phyloP scores from a whole-genome alignment of 1,140 invertebrate species.

The Meloidogyne floridensis region DNA sequence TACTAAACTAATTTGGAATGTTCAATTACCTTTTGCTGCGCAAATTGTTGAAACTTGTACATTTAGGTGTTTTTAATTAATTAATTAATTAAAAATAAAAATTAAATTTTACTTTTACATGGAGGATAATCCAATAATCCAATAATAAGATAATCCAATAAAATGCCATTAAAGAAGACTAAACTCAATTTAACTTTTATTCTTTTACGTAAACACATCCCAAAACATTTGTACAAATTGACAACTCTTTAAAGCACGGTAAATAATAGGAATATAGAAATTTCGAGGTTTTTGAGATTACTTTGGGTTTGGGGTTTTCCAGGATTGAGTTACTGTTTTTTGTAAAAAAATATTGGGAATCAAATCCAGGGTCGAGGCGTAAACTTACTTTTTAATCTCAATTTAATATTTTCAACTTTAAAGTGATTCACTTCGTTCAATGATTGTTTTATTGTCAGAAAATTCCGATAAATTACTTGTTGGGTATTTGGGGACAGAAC shows the following conservation, averaged over 20 bases:
- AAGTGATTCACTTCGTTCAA: constrained; percentile 41
- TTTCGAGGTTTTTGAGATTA: too few species aligned
- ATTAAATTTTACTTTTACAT: too few species aligned
- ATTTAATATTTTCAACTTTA: neutral
- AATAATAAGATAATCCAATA: too few species aligned
- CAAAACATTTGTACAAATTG: neutral
- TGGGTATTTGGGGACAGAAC: constrained; percentile 53
- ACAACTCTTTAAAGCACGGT: neutral
- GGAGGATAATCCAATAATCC: too few species aligned
- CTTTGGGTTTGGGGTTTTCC: too few species aligned
- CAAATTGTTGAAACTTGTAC: constrained; percentile 34
- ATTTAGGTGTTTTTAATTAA: constrained; percentile 33
- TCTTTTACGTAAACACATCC: too few species aligned
- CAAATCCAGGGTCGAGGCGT: too few species aligned
- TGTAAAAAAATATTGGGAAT: neutral
- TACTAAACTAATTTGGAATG: constrained; percentile 45
- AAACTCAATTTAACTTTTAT: too few species aligned
- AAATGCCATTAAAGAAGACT: too few species aligned
- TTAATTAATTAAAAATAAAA: neutral
- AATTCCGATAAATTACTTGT: constrained; percentile 37
- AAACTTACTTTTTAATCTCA: too few species aligned
- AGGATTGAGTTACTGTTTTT: too few species aligned
- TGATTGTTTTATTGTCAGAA: constrained; percentile 46
- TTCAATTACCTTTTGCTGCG: constrained; percentile 48
- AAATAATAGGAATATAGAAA: neutral